Conservation (phyloP, 2,888 invertebrate genomes). For the Andrena trimmerana region DNA sequence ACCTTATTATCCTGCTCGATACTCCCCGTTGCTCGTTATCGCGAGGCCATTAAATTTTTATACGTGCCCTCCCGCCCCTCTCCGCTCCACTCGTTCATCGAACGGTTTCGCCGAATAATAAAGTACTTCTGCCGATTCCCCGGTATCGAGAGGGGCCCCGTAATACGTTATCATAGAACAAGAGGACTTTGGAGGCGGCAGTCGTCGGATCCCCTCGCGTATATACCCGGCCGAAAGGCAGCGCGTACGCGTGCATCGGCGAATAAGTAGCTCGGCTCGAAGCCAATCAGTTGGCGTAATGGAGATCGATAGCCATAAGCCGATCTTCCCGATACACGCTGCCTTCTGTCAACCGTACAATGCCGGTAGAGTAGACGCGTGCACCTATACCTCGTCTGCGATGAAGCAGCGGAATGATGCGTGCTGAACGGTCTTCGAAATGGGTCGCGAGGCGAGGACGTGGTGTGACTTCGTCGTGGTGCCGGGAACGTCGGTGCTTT, state of each 20-base stretch:
- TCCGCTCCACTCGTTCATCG: conserved; percentile 13
- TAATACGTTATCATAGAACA: conserved; percentile 70
- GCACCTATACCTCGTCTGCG: conserved; percentile 1
- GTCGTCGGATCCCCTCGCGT: conserved; percentile 52
- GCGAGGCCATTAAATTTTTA: conserved; percentile 54
- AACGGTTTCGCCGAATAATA: conserved; percentile 58
- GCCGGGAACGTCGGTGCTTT: too few relatives aligned
- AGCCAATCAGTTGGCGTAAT: conserved; percentile 80
- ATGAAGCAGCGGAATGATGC: not conserved
- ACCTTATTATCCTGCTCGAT: conserved; percentile 53
- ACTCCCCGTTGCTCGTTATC: conserved; percentile 53
- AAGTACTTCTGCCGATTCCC: conserved; percentile 50
- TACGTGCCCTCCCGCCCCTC: not conserved
- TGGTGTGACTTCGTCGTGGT: too few relatives aligned
- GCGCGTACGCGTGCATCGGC: conserved; percentile 45
- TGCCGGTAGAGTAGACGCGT: conserved; percentile 42
- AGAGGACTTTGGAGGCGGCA: conserved; percentile 55
- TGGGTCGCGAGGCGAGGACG: too few relatives aligned
- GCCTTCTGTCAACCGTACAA: conserved; percentile 50
- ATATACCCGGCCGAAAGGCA: conserved; percentile 29
- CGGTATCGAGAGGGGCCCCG: conserved; percentile 42
- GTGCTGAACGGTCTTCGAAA: too few relatives aligned
- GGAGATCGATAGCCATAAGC: conserved; percentile 80
- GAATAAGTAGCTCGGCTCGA: conserved; percentile 72
- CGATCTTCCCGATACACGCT: conserved; percentile 71